These are phyloP conservation scores for Poecilobothrus nobilitatus DNA, from an alignment of 2,888 invertebrate species.

Conservation along the genomic window DNA sequence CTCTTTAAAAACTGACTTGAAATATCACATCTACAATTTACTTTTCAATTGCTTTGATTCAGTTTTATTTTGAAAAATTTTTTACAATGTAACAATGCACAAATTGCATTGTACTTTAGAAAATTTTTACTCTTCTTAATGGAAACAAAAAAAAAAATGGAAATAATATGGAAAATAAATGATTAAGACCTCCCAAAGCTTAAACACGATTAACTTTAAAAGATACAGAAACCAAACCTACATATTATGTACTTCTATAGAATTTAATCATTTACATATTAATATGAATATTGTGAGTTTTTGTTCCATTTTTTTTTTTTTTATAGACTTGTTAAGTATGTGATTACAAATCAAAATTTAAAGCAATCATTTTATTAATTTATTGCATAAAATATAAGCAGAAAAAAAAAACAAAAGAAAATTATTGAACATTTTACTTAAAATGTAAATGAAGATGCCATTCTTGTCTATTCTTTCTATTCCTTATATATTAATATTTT, in stretches of 20 bases:
- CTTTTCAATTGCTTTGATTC: too few species aligned
- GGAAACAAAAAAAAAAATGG: not conserved
- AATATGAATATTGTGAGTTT: not conserved
- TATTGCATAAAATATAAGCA: too few species aligned
- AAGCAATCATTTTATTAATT: not conserved
- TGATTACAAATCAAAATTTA: not conserved
- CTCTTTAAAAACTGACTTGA: too few species aligned
- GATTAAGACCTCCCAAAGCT: not conserved
- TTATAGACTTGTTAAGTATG: not conserved
- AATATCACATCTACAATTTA: too few species aligned
- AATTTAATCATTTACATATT: too few species aligned
- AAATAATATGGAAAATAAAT: not conserved
- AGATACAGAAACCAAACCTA: not conserved
- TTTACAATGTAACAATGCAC: too few species aligned
- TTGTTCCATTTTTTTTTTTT: not conserved
- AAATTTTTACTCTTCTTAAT: not conserved
- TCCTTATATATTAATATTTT: too few species aligned
- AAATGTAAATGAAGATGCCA: not conserved
- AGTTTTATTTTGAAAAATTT: too few species aligned
- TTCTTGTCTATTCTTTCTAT: not conserved
- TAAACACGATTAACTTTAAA: not conserved
- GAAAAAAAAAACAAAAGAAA: too few species aligned
- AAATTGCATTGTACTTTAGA: too few species aligned
- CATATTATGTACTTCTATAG: not conserved
- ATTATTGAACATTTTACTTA: not conserved